Evolutionary conservation across 2,888 invertebrate species (phyloP).

Genomic region (Lymantria dispar): DNA sequence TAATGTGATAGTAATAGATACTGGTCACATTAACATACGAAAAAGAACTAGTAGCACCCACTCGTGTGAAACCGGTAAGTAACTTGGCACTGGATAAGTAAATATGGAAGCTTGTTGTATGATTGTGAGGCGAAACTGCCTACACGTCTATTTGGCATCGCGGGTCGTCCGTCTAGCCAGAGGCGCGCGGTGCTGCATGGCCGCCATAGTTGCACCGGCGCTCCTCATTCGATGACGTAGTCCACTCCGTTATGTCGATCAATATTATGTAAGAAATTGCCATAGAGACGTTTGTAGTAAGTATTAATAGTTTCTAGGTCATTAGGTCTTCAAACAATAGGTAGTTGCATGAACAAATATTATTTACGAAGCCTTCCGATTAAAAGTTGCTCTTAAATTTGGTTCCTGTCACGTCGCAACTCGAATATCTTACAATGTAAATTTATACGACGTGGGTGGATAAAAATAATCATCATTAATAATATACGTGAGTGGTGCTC

Average conservation of each 20-base stretch:
- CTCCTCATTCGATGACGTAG: slow-evolving; percentile 18
- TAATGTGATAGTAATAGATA: slow-evolving; percentile 51
- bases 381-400: too few species aligned
- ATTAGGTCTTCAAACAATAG: slow-evolving; percentile 16
- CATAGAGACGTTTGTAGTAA: slow-evolving; percentile 9
- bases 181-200: slow-evolving; percentile 5
- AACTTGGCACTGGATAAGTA: slow-evolving; percentile 67
- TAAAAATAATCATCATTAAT: slow-evolving; percentile 5
- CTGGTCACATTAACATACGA: slow-evolving; percentile 63
- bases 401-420: neutral
- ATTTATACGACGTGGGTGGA: slow-evolving; percentile 4
- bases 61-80: slow-evolving; percentile 73
- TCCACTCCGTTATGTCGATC: slow-evolving; percentile 34
- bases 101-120: slow-evolving; percentile 76
- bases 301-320: slow-evolving; percentile 18
- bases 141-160: slow-evolving; percentile 48
- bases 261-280: slow-evolving; percentile 32
- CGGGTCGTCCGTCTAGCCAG: slow-evolving; percentile 6
- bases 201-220: slow-evolving; percentile 5
- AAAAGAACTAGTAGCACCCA: slow-evolving; percentile 70
- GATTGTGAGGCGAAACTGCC: slow-evolving; percentile 72
- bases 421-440: slow-evolving; percentile 5
- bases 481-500: slow-evolving; percentile 1
- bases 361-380: neutral
- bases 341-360: neutral